Conservation (phyloP, 2,113 vertebrate species). For the Charadrius vociferus region DNA sequence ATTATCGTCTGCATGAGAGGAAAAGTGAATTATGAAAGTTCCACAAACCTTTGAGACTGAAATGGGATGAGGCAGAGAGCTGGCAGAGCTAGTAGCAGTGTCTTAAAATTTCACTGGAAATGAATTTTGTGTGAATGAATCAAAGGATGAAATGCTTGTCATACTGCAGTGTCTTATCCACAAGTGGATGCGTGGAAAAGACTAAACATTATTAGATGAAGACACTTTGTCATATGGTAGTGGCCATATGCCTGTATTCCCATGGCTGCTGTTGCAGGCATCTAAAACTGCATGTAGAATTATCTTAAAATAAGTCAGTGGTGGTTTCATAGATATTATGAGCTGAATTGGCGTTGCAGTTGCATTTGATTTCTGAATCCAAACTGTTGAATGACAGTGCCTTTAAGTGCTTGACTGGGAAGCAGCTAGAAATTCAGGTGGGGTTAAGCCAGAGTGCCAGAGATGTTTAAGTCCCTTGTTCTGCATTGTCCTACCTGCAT, state of each 20-base stretch:
- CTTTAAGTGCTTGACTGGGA: neutral
- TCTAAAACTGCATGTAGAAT: neutral
- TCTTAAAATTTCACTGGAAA: neutral
- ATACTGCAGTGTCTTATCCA: neutral
- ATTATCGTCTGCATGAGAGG: neutral
- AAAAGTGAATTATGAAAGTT: neutral
- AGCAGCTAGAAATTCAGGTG: neutral
- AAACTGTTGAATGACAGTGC: neutral
- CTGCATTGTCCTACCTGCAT: neutral
- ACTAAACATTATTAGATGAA: neutral
- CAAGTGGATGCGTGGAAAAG: neutral
- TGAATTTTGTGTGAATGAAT: neutral
- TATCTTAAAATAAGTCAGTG: neutral
- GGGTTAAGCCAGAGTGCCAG: neutral
- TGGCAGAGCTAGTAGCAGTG: neutral
- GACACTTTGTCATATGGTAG: neutral
- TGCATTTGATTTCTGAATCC: neutral
- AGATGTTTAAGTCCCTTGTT: neutral
- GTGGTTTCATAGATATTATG: neutral
- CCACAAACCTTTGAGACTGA: neutral
- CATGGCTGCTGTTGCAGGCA: neutral
- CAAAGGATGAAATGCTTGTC: neutral
- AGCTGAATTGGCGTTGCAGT: neutral
- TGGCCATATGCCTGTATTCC: slow-evolving; percentile 4
- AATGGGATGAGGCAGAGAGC: neutral